These are phyloP conservation scores for Pica pica DNA, from an alignment of 2,113 vertebrate species.

Conservation along the genomic window DNA sequence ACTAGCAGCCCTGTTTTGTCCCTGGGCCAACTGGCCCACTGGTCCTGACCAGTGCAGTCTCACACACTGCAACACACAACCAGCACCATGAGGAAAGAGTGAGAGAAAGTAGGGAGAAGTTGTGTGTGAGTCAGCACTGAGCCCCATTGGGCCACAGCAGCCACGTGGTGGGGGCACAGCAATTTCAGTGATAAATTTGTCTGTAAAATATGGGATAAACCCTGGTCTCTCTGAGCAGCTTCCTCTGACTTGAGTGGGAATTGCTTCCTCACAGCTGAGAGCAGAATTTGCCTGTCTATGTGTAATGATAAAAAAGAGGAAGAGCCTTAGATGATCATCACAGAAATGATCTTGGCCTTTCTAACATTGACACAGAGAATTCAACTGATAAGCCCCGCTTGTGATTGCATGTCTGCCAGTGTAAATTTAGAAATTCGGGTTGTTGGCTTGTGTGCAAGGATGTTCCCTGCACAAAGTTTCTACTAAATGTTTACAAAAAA, in stretches of 20 bases:
- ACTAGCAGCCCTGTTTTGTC: no score
- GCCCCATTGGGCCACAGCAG: neutral
- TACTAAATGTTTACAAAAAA: neutral
- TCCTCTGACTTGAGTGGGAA: neutral
- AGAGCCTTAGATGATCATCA: neutral
- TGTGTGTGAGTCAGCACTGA: neutral
- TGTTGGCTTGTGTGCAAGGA: neutral
- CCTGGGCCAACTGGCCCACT: no score
- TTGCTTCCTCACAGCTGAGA: neutral
- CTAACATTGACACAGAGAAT: neutral
- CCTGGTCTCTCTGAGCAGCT: neutral
- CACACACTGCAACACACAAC: neutral
- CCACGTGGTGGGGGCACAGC: accelerated
- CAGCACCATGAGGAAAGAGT: neutral
- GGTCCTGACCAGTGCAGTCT: no score
- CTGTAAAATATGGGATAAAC: neutral
- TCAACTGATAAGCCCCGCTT: neutral
- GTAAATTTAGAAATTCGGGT: neutral
- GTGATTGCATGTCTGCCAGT: neutral
- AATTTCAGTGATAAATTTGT: neutral
- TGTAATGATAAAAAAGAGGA: neutral
- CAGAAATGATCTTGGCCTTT: neutral
- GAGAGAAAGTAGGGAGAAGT: neutral
- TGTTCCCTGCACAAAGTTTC: neutral
- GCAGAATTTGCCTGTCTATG: neutral